phyloP scores from a whole-genome alignment of 2,888 invertebrate species.

The Cerastoderma edule region DNA sequence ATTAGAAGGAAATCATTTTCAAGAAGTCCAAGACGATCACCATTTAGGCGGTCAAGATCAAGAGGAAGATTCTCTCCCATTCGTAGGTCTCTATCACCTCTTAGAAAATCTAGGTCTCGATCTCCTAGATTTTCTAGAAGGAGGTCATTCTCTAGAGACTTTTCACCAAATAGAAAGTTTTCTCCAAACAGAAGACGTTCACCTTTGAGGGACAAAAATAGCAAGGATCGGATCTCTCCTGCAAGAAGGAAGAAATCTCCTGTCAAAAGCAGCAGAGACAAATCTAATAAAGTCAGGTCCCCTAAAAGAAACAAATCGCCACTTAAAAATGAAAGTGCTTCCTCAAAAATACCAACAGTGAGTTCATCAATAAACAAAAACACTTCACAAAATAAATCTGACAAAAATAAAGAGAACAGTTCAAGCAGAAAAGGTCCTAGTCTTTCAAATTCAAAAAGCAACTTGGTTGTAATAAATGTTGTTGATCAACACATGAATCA shows the following conservation, averaged over 20 bases:
- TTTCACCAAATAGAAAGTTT: conserved; percentile 32
- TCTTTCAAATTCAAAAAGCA: conserved; percentile 15
- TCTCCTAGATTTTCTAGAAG: conserved; percentile 23
- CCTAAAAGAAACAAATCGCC: conserved; percentile 16
- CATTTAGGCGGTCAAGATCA: conserved; percentile 45
- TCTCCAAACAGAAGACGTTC: conserved; percentile 28
- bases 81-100: conserved; percentile 16
- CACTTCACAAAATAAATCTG: conserved; percentile 29
- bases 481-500: conserved; percentile 11
- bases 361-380: conserved; percentile 13
- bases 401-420: conserved; percentile 48
- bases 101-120: conserved; percentile 33
- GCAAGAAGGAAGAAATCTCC: conserved; percentile 30
- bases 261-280: conserved; percentile 31
- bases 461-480: conserved; percentile 18
- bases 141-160: conserved; percentile 55
- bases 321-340: background rate
- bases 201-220: conserved; percentile 19
- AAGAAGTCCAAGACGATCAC: conserved; percentile 56
- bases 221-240: conserved; percentile 15
- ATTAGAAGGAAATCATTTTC: conserved; percentile 60
- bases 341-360: conserved; percentile 11
- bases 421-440: conserved; percentile 7
- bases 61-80: conserved; percentile 37
- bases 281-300: conserved; percentile 17